Base-by-base conservation (phyloP, 2,797 vertebrate genomes). In the Cossypha heuglini region DNA sequence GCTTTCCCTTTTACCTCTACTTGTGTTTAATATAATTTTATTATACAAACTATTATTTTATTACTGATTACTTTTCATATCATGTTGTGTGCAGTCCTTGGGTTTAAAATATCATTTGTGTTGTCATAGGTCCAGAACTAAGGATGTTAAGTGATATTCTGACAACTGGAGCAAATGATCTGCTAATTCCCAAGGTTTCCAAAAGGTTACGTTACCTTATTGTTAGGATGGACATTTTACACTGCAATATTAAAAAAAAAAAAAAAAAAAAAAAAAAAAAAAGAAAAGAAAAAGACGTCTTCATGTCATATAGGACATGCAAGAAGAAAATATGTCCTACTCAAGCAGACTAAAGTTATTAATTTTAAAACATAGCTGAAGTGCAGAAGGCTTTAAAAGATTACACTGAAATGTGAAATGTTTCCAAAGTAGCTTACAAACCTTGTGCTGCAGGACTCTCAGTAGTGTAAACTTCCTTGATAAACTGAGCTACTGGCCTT, bases 31-130 rank as follows among this genome's bases (percentile, higher is more conserved):
- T 94, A 88, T 88, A 88, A 93, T 97, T 97, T 94, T 96, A 88
- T 94, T 96, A 93, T 93, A 76, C 66, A 86, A 95, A 94, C 67
- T 94, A 94, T 84, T 96, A 92, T 88, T 95, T 94, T 86, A 91
- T 94, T 90, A 69, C 79, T 84, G 79, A 88, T 94, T 88, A 46
- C 59, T 91, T 94, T 91, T 67, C 59, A 40, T 95, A 88, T 91
- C 73, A 24, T 81, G 55, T 72, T 92, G 82, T 84, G 73, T 69
- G 76, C 58, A 91, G 89, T 77, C 61, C 48, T 83, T 66, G 45
- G 22, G n/a, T 87, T 95, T 93, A 66, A 93, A 91, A 63, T 63
- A 94, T 45, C 72, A 11, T 88, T 91, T 81, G 29, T 94, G 66
- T 94, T 93, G 82, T 95, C 37, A 5, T 14, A 67, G 85, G 38